These are phyloP conservation scores for Lordiphosa andalusiaca DNA, from an alignment of 2,888 invertebrate genomes.

Conservation along the genomic window DNA sequence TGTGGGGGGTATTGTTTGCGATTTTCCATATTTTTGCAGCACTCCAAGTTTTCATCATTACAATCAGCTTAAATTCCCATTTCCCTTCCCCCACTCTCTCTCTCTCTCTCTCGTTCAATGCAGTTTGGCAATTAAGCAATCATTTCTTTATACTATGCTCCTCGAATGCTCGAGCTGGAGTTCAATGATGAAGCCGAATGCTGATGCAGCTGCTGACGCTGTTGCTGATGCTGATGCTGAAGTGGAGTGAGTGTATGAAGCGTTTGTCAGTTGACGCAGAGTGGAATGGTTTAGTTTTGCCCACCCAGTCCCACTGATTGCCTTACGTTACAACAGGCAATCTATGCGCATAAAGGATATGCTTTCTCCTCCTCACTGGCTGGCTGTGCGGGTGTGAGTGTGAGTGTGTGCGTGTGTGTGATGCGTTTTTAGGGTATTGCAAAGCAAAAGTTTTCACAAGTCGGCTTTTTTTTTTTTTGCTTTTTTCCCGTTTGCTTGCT, in stretches of 20 bases:
- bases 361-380: not conserved
- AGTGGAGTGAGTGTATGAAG: not conserved
- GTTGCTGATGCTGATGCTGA: not conserved
- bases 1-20: not conserved
- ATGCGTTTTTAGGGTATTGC: conserved; percentile 30
- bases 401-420: conserved; percentile 6
- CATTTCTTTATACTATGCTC: conserved; percentile 26
- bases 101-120: conserved; percentile 20
- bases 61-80: conserved; percentile 1
- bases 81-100: not conserved
- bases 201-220: not conserved
- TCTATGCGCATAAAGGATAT: conserved; percentile 23
- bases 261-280: conserved; percentile 10
- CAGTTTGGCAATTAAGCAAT: conserved; percentile 45
- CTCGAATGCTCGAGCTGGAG: not conserved
- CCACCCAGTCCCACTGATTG: conserved; percentile 24
- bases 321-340: conserved; percentile 34
- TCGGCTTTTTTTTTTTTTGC: no score
- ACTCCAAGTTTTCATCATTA: conserved; percentile 4
- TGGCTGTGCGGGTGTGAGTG: conserved; percentile 2
- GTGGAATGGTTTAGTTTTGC: conserved; percentile 15
- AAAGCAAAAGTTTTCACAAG: conserved; percentile 59
- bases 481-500: conserved; percentile 48
- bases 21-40: conserved; percentile 1
- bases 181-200: conserved; percentile 3